A percentile compares a stretch with the other conserved stretches of the same genome.
Conservation (phyloP, 1,140 invertebrate species). For the Telenomus remus region DNA sequence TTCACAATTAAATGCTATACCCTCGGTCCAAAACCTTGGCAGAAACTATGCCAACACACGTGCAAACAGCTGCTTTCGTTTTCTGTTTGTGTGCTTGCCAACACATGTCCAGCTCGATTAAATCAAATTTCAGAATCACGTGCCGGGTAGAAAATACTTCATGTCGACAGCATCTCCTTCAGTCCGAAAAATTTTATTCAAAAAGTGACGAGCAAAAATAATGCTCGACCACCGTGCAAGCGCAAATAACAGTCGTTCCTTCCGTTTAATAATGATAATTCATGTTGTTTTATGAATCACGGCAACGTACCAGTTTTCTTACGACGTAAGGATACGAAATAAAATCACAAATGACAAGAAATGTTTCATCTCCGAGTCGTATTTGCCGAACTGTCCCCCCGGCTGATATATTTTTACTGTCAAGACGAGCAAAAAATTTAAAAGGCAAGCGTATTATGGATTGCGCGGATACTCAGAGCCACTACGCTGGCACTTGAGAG, state of each 20-base stretch:
- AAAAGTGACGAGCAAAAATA: neutral
- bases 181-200: neutral
- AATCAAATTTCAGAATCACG: constrained; percentile 43
- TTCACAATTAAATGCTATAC: constrained; percentile 58
- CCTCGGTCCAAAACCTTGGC: constrained; percentile 53
- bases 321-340: constrained; percentile 3
- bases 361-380: constrained; percentile 19
- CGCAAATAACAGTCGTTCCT: neutral
- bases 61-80: neutral
- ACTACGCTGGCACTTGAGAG: constrained; percentile 20
- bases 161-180: constrained; percentile 15
- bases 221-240: neutral
- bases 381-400: constrained; percentile 23
- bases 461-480: constrained; percentile 31
- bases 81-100: neutral
- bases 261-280: no score
- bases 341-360: constrained; percentile 17
- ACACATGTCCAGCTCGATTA: constrained; percentile 23
- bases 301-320: constrained; percentile 11
- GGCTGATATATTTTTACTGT: constrained; percentile 39
- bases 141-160: constrained; percentile 13
- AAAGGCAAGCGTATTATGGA: constrained; percentile 38
- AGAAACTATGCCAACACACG: constrained; percentile 40
- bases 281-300: no score
- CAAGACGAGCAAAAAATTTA: constrained; percentile 29